phyloP scores from a whole-genome alignment of 2,888 invertebrate species.

The Nowickia ferox region DNA sequence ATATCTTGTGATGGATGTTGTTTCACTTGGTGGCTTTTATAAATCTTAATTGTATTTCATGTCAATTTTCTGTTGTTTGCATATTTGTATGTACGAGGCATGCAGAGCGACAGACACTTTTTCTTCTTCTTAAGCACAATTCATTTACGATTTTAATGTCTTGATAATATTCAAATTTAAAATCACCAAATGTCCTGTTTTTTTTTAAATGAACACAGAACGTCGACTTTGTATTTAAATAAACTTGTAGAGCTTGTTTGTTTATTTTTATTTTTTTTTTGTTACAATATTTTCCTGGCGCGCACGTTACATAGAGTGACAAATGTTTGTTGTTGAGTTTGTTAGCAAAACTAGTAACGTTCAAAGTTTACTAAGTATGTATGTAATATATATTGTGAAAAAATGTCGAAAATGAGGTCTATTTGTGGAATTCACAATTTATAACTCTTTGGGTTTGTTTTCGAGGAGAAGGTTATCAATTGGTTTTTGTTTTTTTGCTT shows the following conservation, averaged over 20 bases:
- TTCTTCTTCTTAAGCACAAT: conserved; percentile 48
- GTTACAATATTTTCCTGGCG: neutral
- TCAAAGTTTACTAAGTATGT: too few relatives aligned
- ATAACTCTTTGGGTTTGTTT: too few relatives aligned
- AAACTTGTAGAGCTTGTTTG: conserved; percentile 69
- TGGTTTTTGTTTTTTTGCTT: too few relatives aligned
- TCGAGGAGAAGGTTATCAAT: too few relatives aligned
- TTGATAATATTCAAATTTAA: conserved; percentile 61
- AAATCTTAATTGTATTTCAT: conserved; percentile 70
- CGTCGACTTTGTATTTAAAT: conserved; percentile 62
- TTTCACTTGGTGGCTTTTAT: conserved; percentile 40
- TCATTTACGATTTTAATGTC: conserved; percentile 59
- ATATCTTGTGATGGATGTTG: conserved; percentile 32
- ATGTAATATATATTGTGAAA: too few relatives aligned
- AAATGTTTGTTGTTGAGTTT: neutral
- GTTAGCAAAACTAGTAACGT: neutral
- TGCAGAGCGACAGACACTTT: conserved; percentile 2
- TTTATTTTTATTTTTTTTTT: neutral
- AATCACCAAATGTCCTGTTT: conserved; percentile 59
- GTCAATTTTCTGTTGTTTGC: conserved; percentile 58
- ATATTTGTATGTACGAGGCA: neutral
- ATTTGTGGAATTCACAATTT: too few relatives aligned
- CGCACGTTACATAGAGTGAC: neutral
- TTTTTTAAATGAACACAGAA: conserved; percentile 45
- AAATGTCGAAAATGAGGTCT: too few relatives aligned